Evolutionary conservation across 2,888 invertebrate genomes (phyloP).

Genomic region (Melieria picta): DNA sequence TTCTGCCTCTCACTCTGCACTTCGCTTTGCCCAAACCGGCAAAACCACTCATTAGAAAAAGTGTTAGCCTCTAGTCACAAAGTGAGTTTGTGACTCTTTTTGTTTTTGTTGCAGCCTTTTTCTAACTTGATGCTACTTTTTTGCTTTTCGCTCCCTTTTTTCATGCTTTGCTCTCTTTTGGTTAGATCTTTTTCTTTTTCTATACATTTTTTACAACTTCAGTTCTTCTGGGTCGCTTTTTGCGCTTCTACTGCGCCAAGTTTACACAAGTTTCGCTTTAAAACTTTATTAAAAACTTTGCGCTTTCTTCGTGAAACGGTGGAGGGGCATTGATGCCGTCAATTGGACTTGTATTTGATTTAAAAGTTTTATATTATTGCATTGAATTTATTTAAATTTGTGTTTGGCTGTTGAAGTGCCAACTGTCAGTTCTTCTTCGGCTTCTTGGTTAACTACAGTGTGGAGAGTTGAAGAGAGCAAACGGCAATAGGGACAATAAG

Average conservation of each 20-base stretch:
- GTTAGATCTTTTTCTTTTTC: conserved; percentile 23
- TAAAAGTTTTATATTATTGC: conserved; percentile 35
- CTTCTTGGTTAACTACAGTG: too few relatives aligned
- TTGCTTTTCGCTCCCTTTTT: background rate
- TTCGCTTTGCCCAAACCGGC: conserved; percentile 13
- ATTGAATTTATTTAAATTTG: conserved; percentile 35
- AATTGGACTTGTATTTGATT: conserved; percentile 26
- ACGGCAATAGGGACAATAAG: too few relatives aligned
- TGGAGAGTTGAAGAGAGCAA: too few relatives aligned
- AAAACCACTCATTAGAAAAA: conserved; percentile 39
- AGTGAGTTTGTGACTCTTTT: conserved; percentile 5
- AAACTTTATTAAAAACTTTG: conserved; percentile 39
- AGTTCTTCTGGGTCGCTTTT: background rate
- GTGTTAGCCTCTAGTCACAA: conserved; percentile 24
- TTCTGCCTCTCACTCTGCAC: background rate
- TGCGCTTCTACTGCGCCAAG: background rate
- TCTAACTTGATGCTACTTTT: background rate
- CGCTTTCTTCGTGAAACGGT: conserved; percentile 15
- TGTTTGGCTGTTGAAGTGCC: conserved; percentile 17
- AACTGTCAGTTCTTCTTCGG: background rate
- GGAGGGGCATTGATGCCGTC: background rate
- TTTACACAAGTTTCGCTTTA: conserved; percentile 30
- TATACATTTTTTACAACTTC: too few relatives aligned
- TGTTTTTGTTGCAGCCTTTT: background rate
- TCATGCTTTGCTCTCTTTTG: background rate